phyloP scores from a whole-genome alignment of 2,113 vertebrate species.

The Pseudorectes ferrugineus region DNA sequence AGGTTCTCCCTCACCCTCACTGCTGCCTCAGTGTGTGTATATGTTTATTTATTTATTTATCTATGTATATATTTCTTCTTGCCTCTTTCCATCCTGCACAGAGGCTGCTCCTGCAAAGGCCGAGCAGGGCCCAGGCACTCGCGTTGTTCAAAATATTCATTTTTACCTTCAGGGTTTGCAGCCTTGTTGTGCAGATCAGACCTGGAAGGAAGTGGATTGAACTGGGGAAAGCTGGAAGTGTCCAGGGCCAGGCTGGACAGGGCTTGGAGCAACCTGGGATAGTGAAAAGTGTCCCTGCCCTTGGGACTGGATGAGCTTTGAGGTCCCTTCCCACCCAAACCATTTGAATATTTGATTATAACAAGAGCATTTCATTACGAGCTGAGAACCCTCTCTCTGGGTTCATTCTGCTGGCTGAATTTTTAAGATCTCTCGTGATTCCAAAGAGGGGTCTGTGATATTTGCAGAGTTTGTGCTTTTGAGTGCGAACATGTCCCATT shows the following conservation, averaged over 20 bases:
- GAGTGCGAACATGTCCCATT: background rate
- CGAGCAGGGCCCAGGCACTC: background rate
- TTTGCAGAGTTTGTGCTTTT: background rate
- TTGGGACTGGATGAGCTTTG: background rate
- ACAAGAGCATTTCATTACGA: fast-evolving
- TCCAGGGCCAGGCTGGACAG: background rate
- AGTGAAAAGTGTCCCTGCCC: background rate
- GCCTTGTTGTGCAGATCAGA: background rate
- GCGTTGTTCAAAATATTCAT: background rate
- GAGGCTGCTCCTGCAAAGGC: background rate
- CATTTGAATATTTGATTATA: background rate
- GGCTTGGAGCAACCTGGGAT: background rate
- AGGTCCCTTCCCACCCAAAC: background rate
- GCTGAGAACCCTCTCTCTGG: background rate
- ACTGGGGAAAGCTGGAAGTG: background rate
- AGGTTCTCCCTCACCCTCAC: background rate
- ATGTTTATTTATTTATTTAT: background rate
- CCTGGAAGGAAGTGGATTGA: background rate
- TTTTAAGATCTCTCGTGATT: background rate
- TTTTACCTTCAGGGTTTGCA: background rate
- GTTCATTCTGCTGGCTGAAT: background rate
- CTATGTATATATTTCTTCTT: background rate
- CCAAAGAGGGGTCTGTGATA: background rate
- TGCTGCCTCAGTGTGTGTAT: fast-evolving
- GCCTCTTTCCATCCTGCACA: background rate